Evolutionary conservation across 2,113 vertebrate genomes (phyloP).

Genomic region (Okapia johnstoni): DNA sequence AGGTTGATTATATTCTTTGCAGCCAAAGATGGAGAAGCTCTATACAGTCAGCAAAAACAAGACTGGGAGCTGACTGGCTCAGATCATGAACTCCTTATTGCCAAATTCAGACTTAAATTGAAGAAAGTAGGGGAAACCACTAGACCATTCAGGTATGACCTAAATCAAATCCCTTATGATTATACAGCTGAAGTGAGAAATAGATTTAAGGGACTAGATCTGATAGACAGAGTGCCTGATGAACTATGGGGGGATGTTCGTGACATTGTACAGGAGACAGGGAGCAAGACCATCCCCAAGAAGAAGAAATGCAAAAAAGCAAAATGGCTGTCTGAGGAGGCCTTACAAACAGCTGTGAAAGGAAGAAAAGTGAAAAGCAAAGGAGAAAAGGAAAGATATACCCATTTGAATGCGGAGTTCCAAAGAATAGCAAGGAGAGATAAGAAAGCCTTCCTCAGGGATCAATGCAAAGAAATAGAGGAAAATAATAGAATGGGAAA

Average conservation of each 20-base stretch:
- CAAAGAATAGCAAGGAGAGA: not conserved
- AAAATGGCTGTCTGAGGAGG: not conserved
- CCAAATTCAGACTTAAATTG: not conserved
- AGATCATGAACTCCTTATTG: not conserved
- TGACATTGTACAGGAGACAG: not conserved
- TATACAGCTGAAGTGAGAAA: not conserved
- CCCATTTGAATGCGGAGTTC: not conserved
- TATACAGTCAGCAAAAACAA: not conserved
- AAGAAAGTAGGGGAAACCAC: not conserved
- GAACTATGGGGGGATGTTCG: not conserved
- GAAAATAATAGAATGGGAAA: not conserved
- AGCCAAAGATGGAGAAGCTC: not conserved
- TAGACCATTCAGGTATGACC: not conserved
- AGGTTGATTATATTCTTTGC: not conserved
- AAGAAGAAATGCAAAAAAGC: not conserved
- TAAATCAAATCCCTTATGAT: not conserved
- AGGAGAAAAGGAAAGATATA: not conserved
- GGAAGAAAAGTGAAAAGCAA: not conserved
- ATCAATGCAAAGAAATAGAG: not conserved
- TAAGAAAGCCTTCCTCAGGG: not conserved
- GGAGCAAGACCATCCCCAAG: not conserved
- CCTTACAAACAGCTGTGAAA: not conserved
- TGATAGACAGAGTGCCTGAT: not conserved
- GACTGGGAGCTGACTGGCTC: not conserved
- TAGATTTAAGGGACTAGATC: not conserved